These are phyloP conservation scores for Brachionus manjavacas DNA, from an alignment of 1,140 invertebrate genomes.

Conservation along the genomic window DNA sequence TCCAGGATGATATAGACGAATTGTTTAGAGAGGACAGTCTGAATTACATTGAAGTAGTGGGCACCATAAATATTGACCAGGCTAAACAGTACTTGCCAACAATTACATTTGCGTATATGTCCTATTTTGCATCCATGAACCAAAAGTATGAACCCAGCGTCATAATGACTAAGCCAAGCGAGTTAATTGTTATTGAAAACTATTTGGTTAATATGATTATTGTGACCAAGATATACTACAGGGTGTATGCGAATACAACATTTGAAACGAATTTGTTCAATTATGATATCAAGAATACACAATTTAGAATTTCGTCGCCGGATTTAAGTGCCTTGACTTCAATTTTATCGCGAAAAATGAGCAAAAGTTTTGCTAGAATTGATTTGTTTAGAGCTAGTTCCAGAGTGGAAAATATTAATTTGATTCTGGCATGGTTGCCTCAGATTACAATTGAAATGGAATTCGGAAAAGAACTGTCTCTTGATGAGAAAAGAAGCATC, in stretches of 20 bases:
- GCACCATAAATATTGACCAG: neutral
- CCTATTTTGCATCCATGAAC: neutral
- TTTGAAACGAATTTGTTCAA: neutral
- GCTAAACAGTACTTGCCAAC: slow-evolving; percentile 20
- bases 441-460: slow-evolving; percentile 3
- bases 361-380: neutral
- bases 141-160: neutral
- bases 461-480: neutral
- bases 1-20: neutral
- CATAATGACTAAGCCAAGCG: neutral
- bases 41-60: slow-evolving; percentile 7
- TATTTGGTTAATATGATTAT: neutral
- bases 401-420: neutral
- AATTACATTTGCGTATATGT: neutral
- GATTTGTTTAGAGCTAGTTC: neutral
- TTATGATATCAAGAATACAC: slow-evolving; percentile 16
- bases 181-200: neutral
- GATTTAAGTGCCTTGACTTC: neutral
- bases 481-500: neutral
- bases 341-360: neutral
- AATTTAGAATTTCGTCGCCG: neutral
- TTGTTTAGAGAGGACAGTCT: slow-evolving; percentile 6
- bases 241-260: neutral
- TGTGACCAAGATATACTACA: slow-evolving; percentile 2
- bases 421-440: slow-evolving; percentile 17